Conservation (phyloP, 2,797 vertebrate genomes). For the Tamandua tetradactyla region DNA sequence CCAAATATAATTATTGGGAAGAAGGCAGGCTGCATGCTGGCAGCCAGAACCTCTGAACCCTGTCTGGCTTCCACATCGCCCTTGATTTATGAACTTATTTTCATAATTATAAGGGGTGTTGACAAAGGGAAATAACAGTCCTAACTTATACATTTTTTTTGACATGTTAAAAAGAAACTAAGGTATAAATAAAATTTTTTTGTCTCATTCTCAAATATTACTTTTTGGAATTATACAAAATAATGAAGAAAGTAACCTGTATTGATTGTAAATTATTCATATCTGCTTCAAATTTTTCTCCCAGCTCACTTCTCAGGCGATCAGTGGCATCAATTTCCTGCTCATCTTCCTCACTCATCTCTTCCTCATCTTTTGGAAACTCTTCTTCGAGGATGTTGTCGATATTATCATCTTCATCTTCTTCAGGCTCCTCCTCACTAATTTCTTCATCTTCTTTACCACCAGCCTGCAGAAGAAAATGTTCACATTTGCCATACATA, state of each 20-base stretch:
- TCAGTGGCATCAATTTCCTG: constrained; percentile 87
- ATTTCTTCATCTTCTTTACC: constrained; percentile 61
- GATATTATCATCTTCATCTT: constrained; percentile 83
- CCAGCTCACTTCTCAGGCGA: constrained; percentile 90
- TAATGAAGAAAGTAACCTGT: constrained; percentile 83
- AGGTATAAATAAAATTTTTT: not conserved
- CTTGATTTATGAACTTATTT: constrained; percentile 38
- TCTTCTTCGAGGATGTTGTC: constrained; percentile 90
- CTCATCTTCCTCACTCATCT: constrained; percentile 88
- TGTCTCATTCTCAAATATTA: not conserved
- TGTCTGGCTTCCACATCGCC: not conserved
- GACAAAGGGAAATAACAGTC: not conserved
- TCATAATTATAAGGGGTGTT: not conserved
- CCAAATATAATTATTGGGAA: not conserved
- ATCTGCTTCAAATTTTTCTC: constrained; percentile 89
- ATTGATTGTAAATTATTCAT: constrained; percentile 82
- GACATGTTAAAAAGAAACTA: constrained; percentile 18
- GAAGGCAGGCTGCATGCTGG: too few species aligned
- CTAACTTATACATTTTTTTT: constrained; percentile 19
- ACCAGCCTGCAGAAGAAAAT: constrained; percentile 72
- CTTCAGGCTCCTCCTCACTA: constrained; percentile 78
- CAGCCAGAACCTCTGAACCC: too few species aligned
- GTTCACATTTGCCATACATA: not conserved
- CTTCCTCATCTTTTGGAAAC: constrained; percentile 89
- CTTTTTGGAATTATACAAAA: constrained; percentile 26